Percentiles rank a stretch among this genome's conserved stretches.
Conservation (phyloP, 2,888 invertebrate species). For the Sarcophaga rosellei region DNA sequence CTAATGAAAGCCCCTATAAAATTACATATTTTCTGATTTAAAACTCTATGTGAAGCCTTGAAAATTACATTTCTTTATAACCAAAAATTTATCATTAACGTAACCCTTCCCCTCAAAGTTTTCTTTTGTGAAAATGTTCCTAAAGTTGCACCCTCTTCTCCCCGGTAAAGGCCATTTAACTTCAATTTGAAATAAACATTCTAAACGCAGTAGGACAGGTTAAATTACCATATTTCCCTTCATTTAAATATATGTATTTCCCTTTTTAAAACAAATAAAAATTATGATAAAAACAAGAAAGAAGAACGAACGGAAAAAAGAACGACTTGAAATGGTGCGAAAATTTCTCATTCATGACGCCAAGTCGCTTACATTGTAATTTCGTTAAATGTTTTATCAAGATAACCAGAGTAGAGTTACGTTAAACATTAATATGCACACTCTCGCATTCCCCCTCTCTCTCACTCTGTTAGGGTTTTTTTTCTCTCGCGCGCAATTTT, state of each 20-base stretch:
- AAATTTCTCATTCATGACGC: conserved; percentile 8
- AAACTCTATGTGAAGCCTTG: too few relatives aligned
- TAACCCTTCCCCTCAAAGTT: too few relatives aligned
- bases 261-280: conserved; percentile 16
- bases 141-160: too few relatives aligned
- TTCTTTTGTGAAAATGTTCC: too few relatives aligned
- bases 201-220: too few relatives aligned
- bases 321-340: conserved; percentile 16
- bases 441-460: conserved; percentile 37
- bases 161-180: too few relatives aligned
- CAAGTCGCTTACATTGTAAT: conserved; percentile 60
- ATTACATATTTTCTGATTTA: too few relatives aligned
- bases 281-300: conserved; percentile 1
- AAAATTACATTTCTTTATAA: too few relatives aligned
- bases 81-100: too few relatives aligned
- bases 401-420: conserved; percentile 60
- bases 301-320: background rate
- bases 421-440: conserved; percentile 16
- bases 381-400: conserved; percentile 68
- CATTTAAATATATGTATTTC: background rate
- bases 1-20: too few relatives aligned
- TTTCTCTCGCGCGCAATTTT: background rate
- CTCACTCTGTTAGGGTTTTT: background rate
- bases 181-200: too few relatives aligned
- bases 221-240: too few relatives aligned